These are phyloP conservation scores for Ganaspis brasiliensis DNA, from an alignment of 2,888 invertebrate genomes.

Conservation along the genomic window DNA sequence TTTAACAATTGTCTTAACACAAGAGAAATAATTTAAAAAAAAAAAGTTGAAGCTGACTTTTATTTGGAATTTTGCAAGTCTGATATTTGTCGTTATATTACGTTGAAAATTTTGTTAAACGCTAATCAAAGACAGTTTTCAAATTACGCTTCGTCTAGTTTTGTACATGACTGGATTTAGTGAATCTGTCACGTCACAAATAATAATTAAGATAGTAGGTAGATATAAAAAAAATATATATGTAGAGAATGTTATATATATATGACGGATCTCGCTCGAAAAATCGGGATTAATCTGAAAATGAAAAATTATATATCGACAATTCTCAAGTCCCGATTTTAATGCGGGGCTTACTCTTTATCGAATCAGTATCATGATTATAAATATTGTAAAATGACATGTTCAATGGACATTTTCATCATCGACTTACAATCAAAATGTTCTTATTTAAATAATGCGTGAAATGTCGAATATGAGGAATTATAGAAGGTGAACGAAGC, in stretches of 20 bases:
- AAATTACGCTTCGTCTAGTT: conserved; percentile 19
- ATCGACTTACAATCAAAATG: conserved; percentile 38
- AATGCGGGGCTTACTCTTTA: conserved; percentile 20
- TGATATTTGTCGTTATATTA: background rate
- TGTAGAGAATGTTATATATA: conserved; percentile 29
- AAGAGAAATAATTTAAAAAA: background rate
- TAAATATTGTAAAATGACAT: conserved; percentile 33
- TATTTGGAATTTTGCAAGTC: background rate
- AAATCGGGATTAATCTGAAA: conserved; percentile 1
- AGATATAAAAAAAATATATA: conserved; percentile 12
- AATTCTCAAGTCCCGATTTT: conserved; percentile 7
- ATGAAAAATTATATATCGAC: background rate
- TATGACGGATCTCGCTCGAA: conserved; percentile 17
- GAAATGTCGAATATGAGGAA: conserved; percentile 4
- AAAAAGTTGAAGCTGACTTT: background rate
- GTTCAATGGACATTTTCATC: background rate
- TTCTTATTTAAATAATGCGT: conserved; percentile 20
- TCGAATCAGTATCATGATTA: conserved; percentile 34
- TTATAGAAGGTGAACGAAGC: conserved; percentile 19
- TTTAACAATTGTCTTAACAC: conserved; percentile 8
- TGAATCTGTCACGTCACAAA: conserved; percentile 37
- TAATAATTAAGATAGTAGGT: conserved; percentile 36
- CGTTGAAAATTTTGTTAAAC: conserved; percentile 18
- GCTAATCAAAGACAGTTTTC: conserved; percentile 33
- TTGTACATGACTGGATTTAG: conserved; percentile 32